phyloP scores from a whole-genome alignment of 2,797 vertebrate species.

The Yasuhikotakia modesta region DNA sequence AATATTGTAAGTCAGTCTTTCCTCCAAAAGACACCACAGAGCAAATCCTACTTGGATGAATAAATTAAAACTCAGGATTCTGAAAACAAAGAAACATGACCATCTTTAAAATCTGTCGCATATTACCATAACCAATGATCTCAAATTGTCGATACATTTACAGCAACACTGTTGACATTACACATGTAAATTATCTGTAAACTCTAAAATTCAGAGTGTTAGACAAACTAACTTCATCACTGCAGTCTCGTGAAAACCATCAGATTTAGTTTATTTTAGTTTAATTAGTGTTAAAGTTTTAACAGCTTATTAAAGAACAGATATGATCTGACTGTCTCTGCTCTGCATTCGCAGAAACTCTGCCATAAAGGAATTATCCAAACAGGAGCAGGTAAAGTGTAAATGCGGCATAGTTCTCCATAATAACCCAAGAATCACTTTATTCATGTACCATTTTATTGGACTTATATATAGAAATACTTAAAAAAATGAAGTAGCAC shows the following conservation, averaged over 20 bases:
- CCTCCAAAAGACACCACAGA: slow-evolving; percentile 56
- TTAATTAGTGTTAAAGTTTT: not conserved
- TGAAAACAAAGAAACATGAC: slow-evolving; percentile 15
- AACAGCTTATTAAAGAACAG: not conserved
- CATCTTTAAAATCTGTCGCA: slow-evolving; percentile 1
- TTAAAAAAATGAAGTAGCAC: slow-evolving; percentile 99
- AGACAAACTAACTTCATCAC: not conserved
- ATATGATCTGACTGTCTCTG: not conserved
- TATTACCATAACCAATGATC: slow-evolving; percentile 29
- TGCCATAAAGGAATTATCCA: not conserved
- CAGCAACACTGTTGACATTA: not conserved
- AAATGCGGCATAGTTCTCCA: not conserved
- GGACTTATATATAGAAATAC: slow-evolving; percentile 99
- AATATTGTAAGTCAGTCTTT: slow-evolving; percentile 70
- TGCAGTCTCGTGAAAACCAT: not conserved
- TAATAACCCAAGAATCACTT: slow-evolving; percentile 66
- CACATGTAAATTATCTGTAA: not conserved
- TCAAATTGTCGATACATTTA: not conserved
- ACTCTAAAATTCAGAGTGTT: not conserved
- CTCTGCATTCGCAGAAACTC: not conserved
- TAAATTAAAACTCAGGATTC: slow-evolving; percentile 25
- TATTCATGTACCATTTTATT: slow-evolving; percentile 92
- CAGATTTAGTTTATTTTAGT: not conserved
- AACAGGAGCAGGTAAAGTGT: not conserved
- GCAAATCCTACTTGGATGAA: slow-evolving; percentile 16